Conservation (phyloP, 2,113 vertebrate genomes). For the Thryonomys swinderianus region DNA sequence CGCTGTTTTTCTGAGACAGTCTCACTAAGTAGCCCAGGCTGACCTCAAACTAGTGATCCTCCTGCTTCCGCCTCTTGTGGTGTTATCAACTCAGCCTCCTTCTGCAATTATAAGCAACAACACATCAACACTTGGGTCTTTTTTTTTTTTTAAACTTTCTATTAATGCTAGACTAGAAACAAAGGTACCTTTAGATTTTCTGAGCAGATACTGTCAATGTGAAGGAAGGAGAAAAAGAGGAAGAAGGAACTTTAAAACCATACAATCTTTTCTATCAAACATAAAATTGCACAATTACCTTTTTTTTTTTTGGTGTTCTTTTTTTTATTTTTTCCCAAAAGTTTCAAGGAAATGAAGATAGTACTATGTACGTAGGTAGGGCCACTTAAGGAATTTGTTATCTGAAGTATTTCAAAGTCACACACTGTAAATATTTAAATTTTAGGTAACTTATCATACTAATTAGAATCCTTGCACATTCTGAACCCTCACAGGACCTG, state of each 20-base stretch:
- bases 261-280: not conserved
- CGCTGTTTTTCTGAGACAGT: not conserved
- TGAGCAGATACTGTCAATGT: not conserved
- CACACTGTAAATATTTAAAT: slow-evolving; percentile 19
- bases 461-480: not conserved
- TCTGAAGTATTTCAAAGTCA: slow-evolving; percentile 50
- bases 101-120: not conserved
- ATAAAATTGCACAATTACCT: not conserved
- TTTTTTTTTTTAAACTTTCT: not conserved
- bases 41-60: not conserved
- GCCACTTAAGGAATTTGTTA: slow-evolving; percentile 8
- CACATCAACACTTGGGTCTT: not conserved
- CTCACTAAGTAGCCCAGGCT: not conserved
- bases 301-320: not conserved
- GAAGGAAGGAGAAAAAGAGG: slow-evolving; percentile 4
- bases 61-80: not conserved
- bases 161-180: slow-evolving; percentile 16
- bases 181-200: slow-evolving; percentile 35
- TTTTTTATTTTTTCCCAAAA: rapidly evolving
- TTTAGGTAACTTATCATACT: not conserved
- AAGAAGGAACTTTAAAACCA: not conserved
- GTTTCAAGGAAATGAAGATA: not conserved
- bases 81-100: no score
- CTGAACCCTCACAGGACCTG: not conserved
- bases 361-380: not conserved